Conservation (phyloP, 2,113 vertebrate species). For the Mirza zaza region DNA sequence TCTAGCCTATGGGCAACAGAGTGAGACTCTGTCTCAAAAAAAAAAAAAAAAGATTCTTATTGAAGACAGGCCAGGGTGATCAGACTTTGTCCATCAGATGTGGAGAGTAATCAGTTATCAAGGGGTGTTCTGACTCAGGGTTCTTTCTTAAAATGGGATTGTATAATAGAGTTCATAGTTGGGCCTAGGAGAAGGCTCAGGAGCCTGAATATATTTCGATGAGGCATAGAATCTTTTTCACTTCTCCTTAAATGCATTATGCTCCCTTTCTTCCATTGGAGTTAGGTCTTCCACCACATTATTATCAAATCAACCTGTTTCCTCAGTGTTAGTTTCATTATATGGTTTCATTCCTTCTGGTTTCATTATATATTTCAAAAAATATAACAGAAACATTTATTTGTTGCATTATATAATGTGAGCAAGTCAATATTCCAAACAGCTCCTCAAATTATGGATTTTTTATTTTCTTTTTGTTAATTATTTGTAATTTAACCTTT, state of each 20-base stretch:
- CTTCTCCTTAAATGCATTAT: neutral
- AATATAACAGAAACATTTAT: neutral
- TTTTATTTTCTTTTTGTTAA: neutral
- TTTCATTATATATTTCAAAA: neutral
- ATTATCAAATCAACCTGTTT: neutral
- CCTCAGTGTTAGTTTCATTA: neutral
- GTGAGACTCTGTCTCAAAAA: too few species aligned
- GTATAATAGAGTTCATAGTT: neutral
- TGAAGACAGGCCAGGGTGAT: neutral
- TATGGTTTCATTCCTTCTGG: neutral
- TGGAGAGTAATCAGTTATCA: neutral
- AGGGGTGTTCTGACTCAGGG: neutral
- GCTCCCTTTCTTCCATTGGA: neutral
- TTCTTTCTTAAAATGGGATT: neutral
- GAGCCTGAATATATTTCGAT: neutral
- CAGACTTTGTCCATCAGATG: too few species aligned
- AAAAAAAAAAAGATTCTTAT: too few species aligned
- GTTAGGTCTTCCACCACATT: neutral
- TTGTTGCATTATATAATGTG: neutral
- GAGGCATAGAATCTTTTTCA: neutral
- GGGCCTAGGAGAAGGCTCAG: neutral
- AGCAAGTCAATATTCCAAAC: neutral
- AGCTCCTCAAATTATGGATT: neutral
- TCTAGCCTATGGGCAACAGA: too few species aligned
- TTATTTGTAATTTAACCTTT: neutral